Base-by-base conservation (phyloP, 2,888 invertebrate genomes). In the Drosophila falleni region DNA sequence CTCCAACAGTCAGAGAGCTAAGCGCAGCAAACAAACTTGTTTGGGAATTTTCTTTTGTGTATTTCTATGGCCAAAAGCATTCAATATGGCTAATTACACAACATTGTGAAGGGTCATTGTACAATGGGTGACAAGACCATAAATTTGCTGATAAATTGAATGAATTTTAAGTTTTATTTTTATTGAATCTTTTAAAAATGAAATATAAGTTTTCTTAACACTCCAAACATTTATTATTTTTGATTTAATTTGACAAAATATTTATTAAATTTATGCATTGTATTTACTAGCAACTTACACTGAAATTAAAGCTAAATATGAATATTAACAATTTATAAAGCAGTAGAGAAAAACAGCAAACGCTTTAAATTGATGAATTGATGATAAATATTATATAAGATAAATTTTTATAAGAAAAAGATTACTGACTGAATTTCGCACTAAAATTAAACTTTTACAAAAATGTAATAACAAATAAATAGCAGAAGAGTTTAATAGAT, bases 41-140 rank as follows among this genome's bases (percentile, higher is more conserved):
- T 68, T 46, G 49, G 68, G 44, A 55, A 56, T 72, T 76, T 83
- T 89, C 84, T 83, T 87, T 85, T 87, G 79, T 81, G 58, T 82
- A 71, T 85, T 83, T 74, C 83, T 79, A 71, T 89, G 44, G 78
- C 71, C 84, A 89, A 85, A 80, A 89, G 23, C 46, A 83, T 85
- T 74, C 84, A 85, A 84, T 84, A 89, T 81, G 87, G 84, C 84
- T 84, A 84, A 84, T 84, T 84, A 84, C 89, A 88, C 84, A 87
- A 71, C 73, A 79, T 71, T 63, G 56, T 51, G 56, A 66, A 26
- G 31, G 47, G 33, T 61, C 69, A 47, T 8, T 33, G 74, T 31
- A 76, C 76, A 37, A 46, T 76, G 76, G 76, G 42, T 26, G 19
- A 23, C 3, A 16, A n/a, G 9, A 5, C 13, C 0, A 29, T 9